Percentiles rank a stretch among this genome's conserved stretches.
Conservation (phyloP, 1,140 invertebrate species). For the Gonioctena quinquepunctata region DNA sequence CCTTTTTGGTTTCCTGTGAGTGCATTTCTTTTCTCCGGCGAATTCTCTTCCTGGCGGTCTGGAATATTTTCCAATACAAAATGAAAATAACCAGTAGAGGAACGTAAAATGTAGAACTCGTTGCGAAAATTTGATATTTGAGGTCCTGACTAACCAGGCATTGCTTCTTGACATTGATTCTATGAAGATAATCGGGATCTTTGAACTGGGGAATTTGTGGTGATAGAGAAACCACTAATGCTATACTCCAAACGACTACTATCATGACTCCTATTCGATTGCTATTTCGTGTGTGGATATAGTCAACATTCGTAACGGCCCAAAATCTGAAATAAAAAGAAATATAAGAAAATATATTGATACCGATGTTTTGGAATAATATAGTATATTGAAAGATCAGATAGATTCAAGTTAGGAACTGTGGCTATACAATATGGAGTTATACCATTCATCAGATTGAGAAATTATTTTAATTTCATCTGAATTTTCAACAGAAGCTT, state of each 20-base stretch:
- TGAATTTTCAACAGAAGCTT: no score
- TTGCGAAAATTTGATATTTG: conserved; percentile 89
- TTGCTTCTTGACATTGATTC: conserved; percentile 78
- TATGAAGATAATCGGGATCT: conserved; percentile 80
- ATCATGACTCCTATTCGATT: conserved; percentile 89
- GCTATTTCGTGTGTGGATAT: conserved; percentile 85
- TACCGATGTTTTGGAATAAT: no score
- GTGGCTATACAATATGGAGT: no score
- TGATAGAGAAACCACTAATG: conserved; percentile 89
- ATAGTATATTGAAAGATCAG: no score
- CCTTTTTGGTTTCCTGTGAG: conserved; percentile 61
- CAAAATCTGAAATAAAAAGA: conserved; percentile 70
- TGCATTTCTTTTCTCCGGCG: conserved; percentile 67
- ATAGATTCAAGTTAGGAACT: no score
- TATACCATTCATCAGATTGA: no score
- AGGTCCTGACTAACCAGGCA: conserved; percentile 94
- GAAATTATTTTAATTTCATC: no score
- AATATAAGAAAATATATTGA: background rate
- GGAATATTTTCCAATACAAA: conserved; percentile 94
- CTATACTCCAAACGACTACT: conserved; percentile 86
- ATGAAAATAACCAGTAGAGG: conserved; percentile 89
- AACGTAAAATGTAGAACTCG: conserved; percentile 93
- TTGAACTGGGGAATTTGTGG: conserved; percentile 92
- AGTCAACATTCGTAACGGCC: conserved; percentile 94
- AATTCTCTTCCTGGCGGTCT: conserved; percentile 84